A percentile compares a stretch with the other conserved stretches of the same genome.
Conservation (phyloP, 2,888 invertebrate species). For the Cryptocephalus primarius region DNA sequence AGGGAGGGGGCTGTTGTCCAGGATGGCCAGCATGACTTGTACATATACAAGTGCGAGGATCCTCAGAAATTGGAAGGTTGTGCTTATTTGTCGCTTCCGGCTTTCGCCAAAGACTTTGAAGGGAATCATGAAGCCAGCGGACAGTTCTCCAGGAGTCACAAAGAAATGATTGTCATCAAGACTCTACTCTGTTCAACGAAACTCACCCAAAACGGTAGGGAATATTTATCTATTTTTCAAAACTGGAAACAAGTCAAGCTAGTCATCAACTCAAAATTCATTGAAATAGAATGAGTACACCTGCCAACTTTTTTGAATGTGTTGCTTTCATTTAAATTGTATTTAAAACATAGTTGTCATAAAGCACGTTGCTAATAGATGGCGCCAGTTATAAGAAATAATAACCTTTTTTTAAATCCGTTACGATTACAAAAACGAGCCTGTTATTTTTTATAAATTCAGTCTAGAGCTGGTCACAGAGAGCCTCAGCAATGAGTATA, state of each 20-base stretch:
- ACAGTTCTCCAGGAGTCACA: constrained; percentile 66
- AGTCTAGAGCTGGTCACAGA: too few species aligned
- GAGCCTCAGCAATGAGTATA: too few species aligned
- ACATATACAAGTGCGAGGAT: constrained; percentile 89
- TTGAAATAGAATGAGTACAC: too few species aligned
- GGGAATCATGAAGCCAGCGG: constrained; percentile 45
- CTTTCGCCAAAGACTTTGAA: constrained; percentile 51
- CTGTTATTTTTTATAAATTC: too few species aligned
- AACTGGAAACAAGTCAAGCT: neutral
- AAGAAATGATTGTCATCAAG: constrained; percentile 71
- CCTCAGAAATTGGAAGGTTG: constrained; percentile 53
- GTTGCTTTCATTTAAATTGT: too few species aligned
- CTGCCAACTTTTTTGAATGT: too few species aligned
- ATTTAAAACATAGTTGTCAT: too few species aligned
- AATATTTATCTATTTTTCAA: neutral
- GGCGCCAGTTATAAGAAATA: too few species aligned
- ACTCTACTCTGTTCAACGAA: constrained; percentile 92
- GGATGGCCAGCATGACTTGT: constrained; percentile 82
- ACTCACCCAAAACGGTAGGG: constrained; percentile 80
- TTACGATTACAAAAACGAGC: too few species aligned
- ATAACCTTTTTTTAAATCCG: too few species aligned
- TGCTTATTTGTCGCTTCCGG: constrained; percentile 53
- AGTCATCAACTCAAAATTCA: too few species aligned
- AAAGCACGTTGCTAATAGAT: too few species aligned
- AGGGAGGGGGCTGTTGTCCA: constrained; percentile 80